These are phyloP conservation scores for Pollimyrus isidori DNA, from an alignment of 2,113 vertebrate species.

Conservation along the genomic window DNA sequence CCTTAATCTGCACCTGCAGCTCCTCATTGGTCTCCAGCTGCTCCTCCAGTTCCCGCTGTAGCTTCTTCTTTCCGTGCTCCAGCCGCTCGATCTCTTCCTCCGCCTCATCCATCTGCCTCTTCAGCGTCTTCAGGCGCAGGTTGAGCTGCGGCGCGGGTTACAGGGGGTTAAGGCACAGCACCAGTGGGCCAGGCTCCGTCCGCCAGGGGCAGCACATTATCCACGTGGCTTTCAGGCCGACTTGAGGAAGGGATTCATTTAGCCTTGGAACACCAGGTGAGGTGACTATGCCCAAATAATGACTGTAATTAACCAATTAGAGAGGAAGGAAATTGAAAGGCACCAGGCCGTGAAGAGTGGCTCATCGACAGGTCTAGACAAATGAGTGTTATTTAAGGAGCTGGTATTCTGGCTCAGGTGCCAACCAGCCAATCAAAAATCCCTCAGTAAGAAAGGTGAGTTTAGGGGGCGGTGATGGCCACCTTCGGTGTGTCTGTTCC, in stretches of 20 bases:
- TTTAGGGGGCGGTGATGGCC: too few species aligned
- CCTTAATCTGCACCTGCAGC: constrained; percentile 71
- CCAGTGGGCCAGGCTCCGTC: neutral
- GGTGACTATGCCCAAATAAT: neutral
- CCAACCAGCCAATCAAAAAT: neutral
- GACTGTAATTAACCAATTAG: constrained; percentile 1
- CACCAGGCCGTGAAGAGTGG: neutral
- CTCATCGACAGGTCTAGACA: neutral
- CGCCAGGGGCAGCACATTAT: neutral
- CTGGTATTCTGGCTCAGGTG: neutral
- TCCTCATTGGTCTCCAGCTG: constrained; percentile 83
- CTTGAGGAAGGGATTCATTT: neutral
- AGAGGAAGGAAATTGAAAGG: neutral
- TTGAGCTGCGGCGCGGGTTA: constrained; percentile 63
- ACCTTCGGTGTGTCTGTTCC: neutral
- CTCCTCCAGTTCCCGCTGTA: constrained; percentile 90
- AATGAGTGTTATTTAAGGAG: neutral
- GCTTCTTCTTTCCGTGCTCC: constrained; percentile 81
- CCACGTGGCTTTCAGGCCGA: neutral
- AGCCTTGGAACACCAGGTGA: neutral
- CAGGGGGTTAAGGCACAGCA: neutral
- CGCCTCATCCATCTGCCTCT: constrained; percentile 88
- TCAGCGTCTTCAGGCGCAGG: constrained; percentile 83
- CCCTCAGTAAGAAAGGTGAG: too few species aligned
- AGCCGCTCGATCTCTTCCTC: constrained; percentile 94